phyloP scores from a whole-genome alignment of 2,797 vertebrate species.

The Pantherophis alleghaniensis region DNA sequence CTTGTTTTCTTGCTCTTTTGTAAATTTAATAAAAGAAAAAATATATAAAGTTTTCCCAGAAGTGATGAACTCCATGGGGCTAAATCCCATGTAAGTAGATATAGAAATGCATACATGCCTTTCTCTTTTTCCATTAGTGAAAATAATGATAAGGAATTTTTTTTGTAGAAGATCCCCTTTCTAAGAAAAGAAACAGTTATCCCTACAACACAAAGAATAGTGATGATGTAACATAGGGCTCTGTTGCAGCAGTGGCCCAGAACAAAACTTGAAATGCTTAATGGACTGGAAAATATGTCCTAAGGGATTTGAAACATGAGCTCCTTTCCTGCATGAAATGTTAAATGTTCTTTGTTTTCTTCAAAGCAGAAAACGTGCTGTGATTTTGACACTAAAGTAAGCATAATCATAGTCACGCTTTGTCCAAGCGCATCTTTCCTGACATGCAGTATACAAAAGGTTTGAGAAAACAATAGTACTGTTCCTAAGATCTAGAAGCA shows the following conservation, averaged over 20 bases:
- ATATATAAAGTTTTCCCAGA: neutral
- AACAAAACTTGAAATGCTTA: conserved; percentile 39
- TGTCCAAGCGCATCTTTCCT: neutral
- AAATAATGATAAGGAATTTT: neutral
- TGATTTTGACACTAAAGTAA: neutral
- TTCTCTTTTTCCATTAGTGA: neutral
- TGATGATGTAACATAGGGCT: neutral
- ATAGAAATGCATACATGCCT: neutral
- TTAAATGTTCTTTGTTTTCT: conserved; percentile 4
- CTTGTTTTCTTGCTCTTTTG: neutral
- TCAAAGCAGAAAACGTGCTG: conserved; percentile 6
- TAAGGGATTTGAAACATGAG: conserved; percentile 28
- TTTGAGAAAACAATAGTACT: neutral
- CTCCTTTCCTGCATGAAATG: neutral
- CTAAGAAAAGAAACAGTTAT: neutral
- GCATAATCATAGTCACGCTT: neutral
- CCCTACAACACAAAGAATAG: neutral
- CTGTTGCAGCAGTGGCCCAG: neutral
- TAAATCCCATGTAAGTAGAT: neutral
- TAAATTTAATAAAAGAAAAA: neutral
- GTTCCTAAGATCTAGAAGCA: neutral
- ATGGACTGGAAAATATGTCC: conserved; percentile 20
- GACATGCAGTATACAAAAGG: neutral
- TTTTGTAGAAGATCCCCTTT: conserved; percentile 16
- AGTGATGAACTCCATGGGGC: neutral